Conservation (phyloP, 1,140 invertebrate genomes). For the Aphelenchoides fujianensis region DNA sequence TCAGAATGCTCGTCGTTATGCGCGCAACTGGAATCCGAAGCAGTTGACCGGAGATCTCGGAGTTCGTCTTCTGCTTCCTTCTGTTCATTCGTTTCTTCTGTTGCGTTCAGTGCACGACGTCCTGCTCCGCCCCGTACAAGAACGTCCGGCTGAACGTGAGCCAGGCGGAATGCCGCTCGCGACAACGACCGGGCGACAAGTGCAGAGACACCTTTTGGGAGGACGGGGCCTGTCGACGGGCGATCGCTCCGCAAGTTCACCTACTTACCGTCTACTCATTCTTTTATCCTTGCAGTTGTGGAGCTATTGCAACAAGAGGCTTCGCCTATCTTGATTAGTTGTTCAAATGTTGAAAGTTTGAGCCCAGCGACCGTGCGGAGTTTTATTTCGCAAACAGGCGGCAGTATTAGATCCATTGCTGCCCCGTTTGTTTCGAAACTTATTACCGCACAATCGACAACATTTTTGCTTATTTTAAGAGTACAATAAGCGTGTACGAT, state of each 20-base stretch:
- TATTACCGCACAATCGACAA: no score
- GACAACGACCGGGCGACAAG: slow-evolving; percentile 4
- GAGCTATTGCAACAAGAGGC: slow-evolving; percentile 96
- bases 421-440: no score
- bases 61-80: not conserved
- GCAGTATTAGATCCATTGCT: no score
- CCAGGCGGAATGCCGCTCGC: slow-evolving; percentile 1
- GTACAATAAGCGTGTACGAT: no score
- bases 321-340: no score
- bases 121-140: slow-evolving; percentile 8
- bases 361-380: no score
- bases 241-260: not conserved
- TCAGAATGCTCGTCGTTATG: slow-evolving; percentile 95
- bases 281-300: slow-evolving; percentile 75
- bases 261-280: slow-evolving; percentile 50
- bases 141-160: not conserved
- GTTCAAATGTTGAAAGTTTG: no score
- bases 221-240: not conserved
- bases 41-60: slow-evolving; percentile 75
- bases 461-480: no score
- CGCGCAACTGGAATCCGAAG: slow-evolving; percentile 90
- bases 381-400: no score
- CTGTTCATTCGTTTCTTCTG: not conserved
- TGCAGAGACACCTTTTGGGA: not conserved
- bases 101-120: slow-evolving; percentile 1